A percentile compares a stretch with the other conserved stretches of the same genome.
Conservation (phyloP, 2,888 invertebrate genomes). For the Erebia epiphron region DNA sequence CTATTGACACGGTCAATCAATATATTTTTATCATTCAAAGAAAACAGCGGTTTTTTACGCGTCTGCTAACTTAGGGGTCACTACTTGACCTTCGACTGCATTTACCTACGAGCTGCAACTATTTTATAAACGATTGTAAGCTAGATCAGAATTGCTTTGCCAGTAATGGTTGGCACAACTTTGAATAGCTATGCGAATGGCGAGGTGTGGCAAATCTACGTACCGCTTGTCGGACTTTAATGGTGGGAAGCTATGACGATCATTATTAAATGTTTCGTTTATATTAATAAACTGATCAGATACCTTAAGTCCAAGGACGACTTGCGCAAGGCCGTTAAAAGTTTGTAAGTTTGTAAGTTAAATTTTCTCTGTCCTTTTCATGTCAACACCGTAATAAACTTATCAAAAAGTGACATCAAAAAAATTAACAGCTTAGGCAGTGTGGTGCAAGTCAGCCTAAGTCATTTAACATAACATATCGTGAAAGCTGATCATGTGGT, state of each 20-base stretch:
- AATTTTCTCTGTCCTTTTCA: too few species aligned
- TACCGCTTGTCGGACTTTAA: conserved; percentile 37
- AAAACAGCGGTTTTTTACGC: conserved; percentile 31
- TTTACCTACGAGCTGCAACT: conserved; percentile 48
- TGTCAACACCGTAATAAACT: too few species aligned
- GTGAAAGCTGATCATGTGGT: too few species aligned
- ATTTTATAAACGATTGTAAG: conserved; percentile 61
- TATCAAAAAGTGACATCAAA: too few species aligned
- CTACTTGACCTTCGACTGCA: conserved; percentile 48
- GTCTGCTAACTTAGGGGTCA: conserved; percentile 37
- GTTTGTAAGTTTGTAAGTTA: too few species aligned
- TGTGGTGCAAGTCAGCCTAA: too few species aligned
- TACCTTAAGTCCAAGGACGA: too few species aligned
- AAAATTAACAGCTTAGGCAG: too few species aligned
- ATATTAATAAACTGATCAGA: too few species aligned
- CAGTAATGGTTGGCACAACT: conserved; percentile 47
- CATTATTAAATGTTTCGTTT: too few species aligned
- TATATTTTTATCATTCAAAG: conserved; percentile 26
- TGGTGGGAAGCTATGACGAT: conserved; percentile 38
- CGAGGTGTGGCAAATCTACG: conserved; percentile 53
- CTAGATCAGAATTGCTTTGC: conserved; percentile 49
- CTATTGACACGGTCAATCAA: conserved; percentile 24
- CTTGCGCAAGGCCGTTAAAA: too few species aligned
- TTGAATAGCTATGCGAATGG: conserved; percentile 44
- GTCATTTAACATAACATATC: too few species aligned